Conservation (phyloP, 53 echinoderm and acorn worm genomes). For the Arbacia lixula region DNA sequence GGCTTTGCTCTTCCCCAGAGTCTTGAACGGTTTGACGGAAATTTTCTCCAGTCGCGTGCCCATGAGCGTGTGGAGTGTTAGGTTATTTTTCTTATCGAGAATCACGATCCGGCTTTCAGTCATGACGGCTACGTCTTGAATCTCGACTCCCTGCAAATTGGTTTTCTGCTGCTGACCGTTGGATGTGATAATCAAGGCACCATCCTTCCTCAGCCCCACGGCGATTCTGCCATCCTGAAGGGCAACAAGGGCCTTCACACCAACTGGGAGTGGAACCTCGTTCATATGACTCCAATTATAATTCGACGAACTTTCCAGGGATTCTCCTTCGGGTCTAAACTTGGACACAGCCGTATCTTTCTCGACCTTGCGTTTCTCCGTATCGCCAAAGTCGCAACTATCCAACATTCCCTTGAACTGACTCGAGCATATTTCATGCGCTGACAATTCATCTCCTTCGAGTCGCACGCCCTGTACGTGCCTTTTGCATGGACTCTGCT, state of each 20-base stretch:
- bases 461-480: constrained; percentile 14
- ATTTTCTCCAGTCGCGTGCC: constrained; percentile 14
- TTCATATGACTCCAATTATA: constrained; percentile 7
- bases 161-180: constrained; percentile 23
- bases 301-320: constrained; percentile 10
- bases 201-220: constrained; percentile 5
- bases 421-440: constrained; percentile 17
- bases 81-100: constrained; percentile 19
- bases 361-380: neutral
- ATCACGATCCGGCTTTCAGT: constrained; percentile 24
- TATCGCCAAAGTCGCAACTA: constrained; percentile 5
- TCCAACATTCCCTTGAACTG: constrained; percentile 18
- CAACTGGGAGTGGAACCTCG: neutral
- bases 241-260: constrained; percentile 19
- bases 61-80: neutral
- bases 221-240: constrained; percentile 29
- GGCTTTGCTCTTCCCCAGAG: constrained; percentile 4
- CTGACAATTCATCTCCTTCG: neutral
- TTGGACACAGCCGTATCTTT: constrained; percentile 12
- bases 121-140: constrained; percentile 30
- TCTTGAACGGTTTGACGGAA: constrained; percentile 6
- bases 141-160: constrained; percentile 7
- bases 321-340: neutral
- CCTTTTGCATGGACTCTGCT: constrained; percentile 3
- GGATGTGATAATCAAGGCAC: neutral